These are phyloP conservation scores for Aix galericulata DNA, from an alignment of 2,113 vertebrate species.

Conservation along the genomic window DNA sequence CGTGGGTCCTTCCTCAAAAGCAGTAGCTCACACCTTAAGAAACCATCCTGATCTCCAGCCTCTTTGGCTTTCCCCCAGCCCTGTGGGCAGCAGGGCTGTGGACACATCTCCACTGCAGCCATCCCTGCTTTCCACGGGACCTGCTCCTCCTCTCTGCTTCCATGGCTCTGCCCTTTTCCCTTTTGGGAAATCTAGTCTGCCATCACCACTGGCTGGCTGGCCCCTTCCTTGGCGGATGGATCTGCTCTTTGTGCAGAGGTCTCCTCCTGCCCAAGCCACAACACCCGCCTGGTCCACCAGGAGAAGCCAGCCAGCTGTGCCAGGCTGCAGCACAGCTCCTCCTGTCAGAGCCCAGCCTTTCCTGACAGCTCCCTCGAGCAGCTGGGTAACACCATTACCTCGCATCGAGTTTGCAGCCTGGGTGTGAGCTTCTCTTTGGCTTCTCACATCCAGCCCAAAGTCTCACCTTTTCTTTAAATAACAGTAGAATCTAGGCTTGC, in stretches of 20 bases:
- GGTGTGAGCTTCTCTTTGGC: background rate
- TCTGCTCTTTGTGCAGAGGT: background rate
- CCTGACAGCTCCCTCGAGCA: background rate
- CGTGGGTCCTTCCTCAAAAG: background rate
- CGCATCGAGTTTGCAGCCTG: background rate
- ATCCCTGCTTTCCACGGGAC: background rate
- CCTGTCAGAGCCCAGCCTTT: background rate
- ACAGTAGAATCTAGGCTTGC: background rate
- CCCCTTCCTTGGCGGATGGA: background rate
- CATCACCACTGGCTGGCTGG: background rate
- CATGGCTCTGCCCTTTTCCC: background rate
- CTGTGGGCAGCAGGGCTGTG: background rate
- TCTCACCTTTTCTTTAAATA: background rate
- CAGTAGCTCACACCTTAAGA: background rate
- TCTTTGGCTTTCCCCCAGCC: background rate
- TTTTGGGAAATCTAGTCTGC: background rate
- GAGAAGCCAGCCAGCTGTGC: background rate
- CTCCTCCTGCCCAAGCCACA: background rate
- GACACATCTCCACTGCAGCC: background rate
- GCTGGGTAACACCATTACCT: background rate
- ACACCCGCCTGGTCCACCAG: background rate
- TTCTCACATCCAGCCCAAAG: background rate
- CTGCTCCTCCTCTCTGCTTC: background rate
- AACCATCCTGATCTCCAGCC: background rate
- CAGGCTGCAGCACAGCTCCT: background rate